Evolutionary conservation across 35 echinoderm and acorn worm species (phyloP), one percentile per base, ranked within the genome.

Genomic region (Amphiura filiformis): DNA sequence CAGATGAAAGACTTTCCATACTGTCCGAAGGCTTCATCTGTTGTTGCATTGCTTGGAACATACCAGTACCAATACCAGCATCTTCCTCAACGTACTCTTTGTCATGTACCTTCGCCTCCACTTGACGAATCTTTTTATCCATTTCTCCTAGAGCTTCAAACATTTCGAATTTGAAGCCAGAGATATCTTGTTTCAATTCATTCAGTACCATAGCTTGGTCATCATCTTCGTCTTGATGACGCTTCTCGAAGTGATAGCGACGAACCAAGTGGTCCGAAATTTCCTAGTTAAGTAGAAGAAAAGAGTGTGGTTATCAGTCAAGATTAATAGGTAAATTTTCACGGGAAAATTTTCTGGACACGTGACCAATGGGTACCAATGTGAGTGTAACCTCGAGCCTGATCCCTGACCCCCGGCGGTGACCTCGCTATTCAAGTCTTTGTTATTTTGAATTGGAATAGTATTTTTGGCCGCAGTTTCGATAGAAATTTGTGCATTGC

Each of bases 141-240:
- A 97, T 97, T 70, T 97, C 92, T 34, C 89, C 89, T 0, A 97
- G 92, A 14, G 95, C 92, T 81, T 97, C 95, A 77, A 97, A 97
- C 95, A 97, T 97, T 39, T 97, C 95, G 35, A 91, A 97, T 38
- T 97, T 97, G 84, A 97, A 97, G 1, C 95, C 95, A 20, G 95
- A 97, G 32, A 97, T 93, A 80, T 97, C 95, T 79, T 97, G 95
- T 38, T 97, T 97, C 76, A 97, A 89, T 70, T 97, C 91, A 77
- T 97, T 93, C 22, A 93, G 76, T 18, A 97, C 80, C 56, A 91
- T 97, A 9, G 95, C 95, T 38, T 91, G 86, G 78, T 97, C 95
- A 31, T 97, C 95, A 41, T 97, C 95, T 34, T 93, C 95, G 28
- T 93, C 89, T 76, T 93, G 87, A 49, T 93, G 92, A 0, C 95